phyloP scores from a whole-genome alignment of 2,113 vertebrate species.

The Amphilophus citrinellus region DNA sequence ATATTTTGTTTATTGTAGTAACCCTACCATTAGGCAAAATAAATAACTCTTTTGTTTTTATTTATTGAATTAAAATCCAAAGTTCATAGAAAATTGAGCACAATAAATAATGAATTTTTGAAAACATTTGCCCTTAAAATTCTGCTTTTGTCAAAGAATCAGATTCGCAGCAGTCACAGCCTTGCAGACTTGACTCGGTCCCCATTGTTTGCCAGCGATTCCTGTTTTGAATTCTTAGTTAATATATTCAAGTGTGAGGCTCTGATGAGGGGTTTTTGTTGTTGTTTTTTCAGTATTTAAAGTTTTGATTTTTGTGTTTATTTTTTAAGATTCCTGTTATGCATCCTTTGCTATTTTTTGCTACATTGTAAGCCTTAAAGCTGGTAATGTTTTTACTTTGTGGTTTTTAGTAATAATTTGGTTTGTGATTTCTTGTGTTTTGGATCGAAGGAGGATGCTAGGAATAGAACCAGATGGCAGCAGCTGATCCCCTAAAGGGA shows the following conservation, averaged over 20 bases:
- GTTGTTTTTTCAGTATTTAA: neutral
- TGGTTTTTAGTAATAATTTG: neutral
- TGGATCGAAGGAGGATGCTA: neutral
- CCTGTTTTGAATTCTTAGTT: rapidly evolving
- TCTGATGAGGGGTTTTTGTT: neutral
- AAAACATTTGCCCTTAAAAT: neutral
- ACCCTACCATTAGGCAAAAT: neutral
- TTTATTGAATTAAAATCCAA: neutral
- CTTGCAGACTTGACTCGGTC: neutral
- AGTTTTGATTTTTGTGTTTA: neutral
- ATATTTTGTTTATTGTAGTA: neutral
- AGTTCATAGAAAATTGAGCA: neutral
- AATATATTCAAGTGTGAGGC: too few relatives aligned
- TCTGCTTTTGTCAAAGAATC: neutral
- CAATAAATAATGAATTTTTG: neutral
- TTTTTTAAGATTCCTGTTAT: neutral
- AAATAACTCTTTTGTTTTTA: neutral
- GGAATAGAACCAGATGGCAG: neutral
- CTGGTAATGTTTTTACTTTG: neutral
- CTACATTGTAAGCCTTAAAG: neutral
- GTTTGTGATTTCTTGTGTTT: neutral
- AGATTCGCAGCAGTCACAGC: neutral
- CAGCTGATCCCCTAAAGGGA: neutral
- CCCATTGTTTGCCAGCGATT: neutral
- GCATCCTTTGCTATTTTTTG: neutral